Conservation (phyloP, 2,797 vertebrate genomes). For the Propithecus deckenii region DNA sequence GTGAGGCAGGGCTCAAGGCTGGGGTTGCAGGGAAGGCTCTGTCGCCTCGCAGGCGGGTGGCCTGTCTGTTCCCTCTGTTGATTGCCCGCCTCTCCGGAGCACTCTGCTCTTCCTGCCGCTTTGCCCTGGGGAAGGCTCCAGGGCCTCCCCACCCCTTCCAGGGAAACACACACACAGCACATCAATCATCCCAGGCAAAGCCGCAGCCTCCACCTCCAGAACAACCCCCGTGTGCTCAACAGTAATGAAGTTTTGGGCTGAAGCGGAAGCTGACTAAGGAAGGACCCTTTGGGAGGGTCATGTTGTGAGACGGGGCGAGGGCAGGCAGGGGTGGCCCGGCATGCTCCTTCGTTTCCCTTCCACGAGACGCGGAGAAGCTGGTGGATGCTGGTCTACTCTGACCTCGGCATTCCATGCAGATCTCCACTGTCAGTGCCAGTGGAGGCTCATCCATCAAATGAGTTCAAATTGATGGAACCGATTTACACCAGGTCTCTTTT, state of each 20-base stretch:
- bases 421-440: background rate
- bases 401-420: background rate
- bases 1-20: fast-evolving
- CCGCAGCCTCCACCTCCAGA: background rate
- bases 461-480: background rate
- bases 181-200: background rate
- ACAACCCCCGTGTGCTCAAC: background rate
- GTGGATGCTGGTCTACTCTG: background rate
- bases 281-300: background rate
- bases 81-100: background rate
- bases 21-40: background rate
- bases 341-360: background rate
- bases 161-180: background rate
- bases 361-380: background rate
- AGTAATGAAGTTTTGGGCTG: background rate
- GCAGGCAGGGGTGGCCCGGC: background rate
- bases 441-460: background rate
- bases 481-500: background rate
- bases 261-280: background rate
- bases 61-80: background rate
- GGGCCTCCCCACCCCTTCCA: background rate
- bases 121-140: background rate
- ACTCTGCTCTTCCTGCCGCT: background rate
- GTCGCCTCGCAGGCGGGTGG: background rate
- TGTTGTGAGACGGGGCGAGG: background rate